Conservation (phyloP, 2,888 invertebrate species). For the Nineta flava region DNA sequence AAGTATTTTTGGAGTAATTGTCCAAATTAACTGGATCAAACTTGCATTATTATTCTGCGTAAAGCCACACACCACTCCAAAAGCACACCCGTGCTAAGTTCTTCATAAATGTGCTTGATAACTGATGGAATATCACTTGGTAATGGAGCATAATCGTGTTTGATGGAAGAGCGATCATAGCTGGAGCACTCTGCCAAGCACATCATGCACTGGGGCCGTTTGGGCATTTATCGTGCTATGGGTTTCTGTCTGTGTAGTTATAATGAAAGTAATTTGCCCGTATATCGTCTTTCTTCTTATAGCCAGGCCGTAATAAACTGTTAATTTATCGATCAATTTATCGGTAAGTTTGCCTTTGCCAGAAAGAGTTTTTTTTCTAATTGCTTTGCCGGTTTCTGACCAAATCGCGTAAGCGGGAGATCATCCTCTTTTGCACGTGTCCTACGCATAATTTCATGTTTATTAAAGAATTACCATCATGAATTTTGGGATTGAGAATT, state of each 20-base stretch:
- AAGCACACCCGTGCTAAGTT: conserved; percentile 18
- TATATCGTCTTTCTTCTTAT: conserved; percentile 13
- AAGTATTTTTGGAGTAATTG: conserved; percentile 14
- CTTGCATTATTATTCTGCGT: conserved; percentile 16
- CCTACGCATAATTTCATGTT: neutral
- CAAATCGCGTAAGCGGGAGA: neutral
- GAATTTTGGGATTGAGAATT: conserved; percentile 12
- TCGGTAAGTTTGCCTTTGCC: conserved; percentile 13
- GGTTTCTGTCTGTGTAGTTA: no score
- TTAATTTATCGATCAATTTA: conserved; percentile 15
- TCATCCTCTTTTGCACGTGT: conserved; percentile 1
- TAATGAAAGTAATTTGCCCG: conserved; percentile 10
- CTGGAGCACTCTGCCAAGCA: conserved; percentile 9
- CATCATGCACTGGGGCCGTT: no score
- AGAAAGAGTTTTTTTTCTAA: conserved; percentile 11
- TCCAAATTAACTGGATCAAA: conserved; percentile 19
- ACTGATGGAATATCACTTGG: conserved; percentile 11
- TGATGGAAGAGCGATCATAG: conserved; percentile 7
- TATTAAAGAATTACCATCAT: conserved; percentile 10
- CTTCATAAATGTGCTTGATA: conserved; percentile 18
- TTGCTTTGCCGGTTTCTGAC: neutral
- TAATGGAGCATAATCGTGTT: conserved; percentile 14
- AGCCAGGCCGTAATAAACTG: conserved; percentile 16
- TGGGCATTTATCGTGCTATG: no score
- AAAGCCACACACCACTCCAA: conserved; percentile 19